A percentile compares a stretch with the other conserved stretches of the same genome.
phyloP scores from a whole-genome alignment of 1,140 invertebrate genomes.

The Diabrotica virgifera region DNA sequence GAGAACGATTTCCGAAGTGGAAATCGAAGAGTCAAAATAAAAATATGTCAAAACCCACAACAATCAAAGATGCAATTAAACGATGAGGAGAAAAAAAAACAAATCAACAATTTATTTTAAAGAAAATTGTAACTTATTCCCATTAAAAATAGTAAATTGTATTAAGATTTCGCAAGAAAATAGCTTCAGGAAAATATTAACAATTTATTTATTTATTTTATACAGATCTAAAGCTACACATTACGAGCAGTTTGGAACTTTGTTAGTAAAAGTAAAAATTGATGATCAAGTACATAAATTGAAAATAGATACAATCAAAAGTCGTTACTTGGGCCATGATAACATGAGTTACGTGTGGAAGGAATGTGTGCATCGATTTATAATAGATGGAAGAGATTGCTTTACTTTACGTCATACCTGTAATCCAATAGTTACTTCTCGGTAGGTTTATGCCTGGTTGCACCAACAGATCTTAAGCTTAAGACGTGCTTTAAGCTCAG shows the following conservation, averaged over 20 bases:
- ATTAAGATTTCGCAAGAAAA: too few relatives aligned
- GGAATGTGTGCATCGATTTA: constrained; percentile 67
- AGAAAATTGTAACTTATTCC: too few relatives aligned
- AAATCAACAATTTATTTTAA: too few relatives aligned
- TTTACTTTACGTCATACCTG: constrained; percentile 63
- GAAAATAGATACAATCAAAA: constrained; percentile 55
- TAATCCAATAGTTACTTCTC: constrained; percentile 58
- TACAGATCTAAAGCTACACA: constrained; percentile 67
- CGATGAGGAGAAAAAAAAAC: too few relatives aligned
- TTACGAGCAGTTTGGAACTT: constrained; percentile 67
- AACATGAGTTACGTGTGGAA: constrained; percentile 68
- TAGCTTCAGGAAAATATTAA: too few relatives aligned
- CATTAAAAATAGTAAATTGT: too few relatives aligned
- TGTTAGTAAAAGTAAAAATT: constrained; percentile 54
- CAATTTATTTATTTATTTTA: neutral
- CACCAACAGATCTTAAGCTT: too few relatives aligned
- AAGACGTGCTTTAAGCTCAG: too few relatives aligned
- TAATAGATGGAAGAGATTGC: constrained; percentile 62
- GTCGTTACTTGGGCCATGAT: constrained; percentile 56
- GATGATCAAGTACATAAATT: constrained; percentile 52
- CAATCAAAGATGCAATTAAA: too few relatives aligned
- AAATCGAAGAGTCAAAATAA: too few relatives aligned
- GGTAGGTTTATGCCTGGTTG: constrained; percentile 55
- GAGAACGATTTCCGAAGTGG: too few relatives aligned
- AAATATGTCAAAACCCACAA: too few relatives aligned